phyloP scores from a whole-genome alignment of 2,888 invertebrate genomes.

The Rhingia campestris region DNA sequence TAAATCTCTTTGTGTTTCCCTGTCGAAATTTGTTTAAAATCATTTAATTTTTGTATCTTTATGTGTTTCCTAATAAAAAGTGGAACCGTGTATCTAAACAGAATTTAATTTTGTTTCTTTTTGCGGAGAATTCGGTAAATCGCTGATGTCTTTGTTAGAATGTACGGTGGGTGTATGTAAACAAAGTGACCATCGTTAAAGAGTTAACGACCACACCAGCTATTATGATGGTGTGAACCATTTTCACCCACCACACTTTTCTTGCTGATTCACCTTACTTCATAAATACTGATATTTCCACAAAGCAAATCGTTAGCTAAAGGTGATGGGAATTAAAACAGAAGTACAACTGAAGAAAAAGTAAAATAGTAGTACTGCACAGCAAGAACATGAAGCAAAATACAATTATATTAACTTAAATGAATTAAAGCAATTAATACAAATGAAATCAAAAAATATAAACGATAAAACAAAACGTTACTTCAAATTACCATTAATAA shows the following conservation, averaged over 20 bases:
- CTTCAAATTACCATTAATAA: conserved; percentile 56
- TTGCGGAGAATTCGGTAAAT: neutral
- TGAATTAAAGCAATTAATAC: too few species aligned
- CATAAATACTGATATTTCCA: conserved; percentile 35
- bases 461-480: conserved; percentile 39
- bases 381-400: too few species aligned
- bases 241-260: conserved; percentile 36
- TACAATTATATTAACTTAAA: conserved; percentile 18
- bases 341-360: too few species aligned
- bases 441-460: conserved; percentile 46
- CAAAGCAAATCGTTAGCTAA: conserved; percentile 16
- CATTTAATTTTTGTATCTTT: conserved; percentile 2
- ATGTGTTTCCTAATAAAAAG: conserved; percentile 16
- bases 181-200: conserved; percentile 56
- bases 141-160: neutral
- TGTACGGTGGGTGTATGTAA: conserved; percentile 20
- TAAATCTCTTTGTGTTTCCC: neutral
- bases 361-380: conserved; percentile 1
- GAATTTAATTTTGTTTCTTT: neutral
- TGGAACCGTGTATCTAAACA: conserved; percentile 3
- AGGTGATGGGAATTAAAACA: too few species aligned
- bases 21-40: conserved; percentile 1
- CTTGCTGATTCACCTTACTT: conserved; percentile 46
- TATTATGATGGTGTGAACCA: conserved; percentile 44
- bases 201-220: conserved; percentile 51